These are phyloP conservation scores for Cyclopterus lumpus DNA, from an alignment of 2,797 vertebrate genomes.

Conservation along the genomic window DNA sequence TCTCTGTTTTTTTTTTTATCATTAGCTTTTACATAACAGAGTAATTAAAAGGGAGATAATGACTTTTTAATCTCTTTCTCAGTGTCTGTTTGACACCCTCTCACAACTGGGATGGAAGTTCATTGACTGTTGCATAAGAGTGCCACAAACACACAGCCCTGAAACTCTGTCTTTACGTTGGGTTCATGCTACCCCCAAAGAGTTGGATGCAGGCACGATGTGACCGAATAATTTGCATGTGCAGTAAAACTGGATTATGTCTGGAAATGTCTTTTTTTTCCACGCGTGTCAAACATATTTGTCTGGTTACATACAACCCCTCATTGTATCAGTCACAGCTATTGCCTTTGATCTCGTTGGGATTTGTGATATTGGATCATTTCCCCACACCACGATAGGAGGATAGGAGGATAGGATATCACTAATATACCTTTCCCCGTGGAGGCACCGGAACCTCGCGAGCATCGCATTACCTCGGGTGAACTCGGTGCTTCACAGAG, in stretches of 20 bases:
- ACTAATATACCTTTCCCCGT: not conserved
- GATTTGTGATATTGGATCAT: conserved; percentile 25
- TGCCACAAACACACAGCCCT: not conserved
- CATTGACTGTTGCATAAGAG: conserved; percentile 30
- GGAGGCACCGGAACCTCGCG: conserved; percentile 23
- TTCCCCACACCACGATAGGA: not conserved
- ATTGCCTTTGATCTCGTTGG: conserved; percentile 4
- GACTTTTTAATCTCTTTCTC: conserved; percentile 54
- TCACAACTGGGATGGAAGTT: conserved; percentile 19
- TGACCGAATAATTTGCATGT: not conserved
- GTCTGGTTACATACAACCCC: conserved; percentile 1
- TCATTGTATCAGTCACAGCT: conserved; percentile 27
- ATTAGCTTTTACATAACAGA: conserved; percentile 47
- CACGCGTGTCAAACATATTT: not conserved
- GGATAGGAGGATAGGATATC: too few relatives aligned
- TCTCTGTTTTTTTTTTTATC: conserved; percentile 52
- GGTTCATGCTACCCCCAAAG: not conserved
- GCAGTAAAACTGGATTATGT: not conserved
- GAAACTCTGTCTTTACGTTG: not conserved
- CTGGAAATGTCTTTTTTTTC: conserved; percentile 1
- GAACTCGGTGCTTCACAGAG: conserved; percentile 19
- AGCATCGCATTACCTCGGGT: conserved; percentile 28
- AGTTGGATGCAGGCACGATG: not conserved
- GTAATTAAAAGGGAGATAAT: conserved; percentile 65
- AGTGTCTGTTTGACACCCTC: conserved; percentile 17